Percentiles rank a stretch among this genome's conserved stretches.
Conservation (phyloP, 1,140 invertebrate species). For the Nasonia longicornis region DNA sequence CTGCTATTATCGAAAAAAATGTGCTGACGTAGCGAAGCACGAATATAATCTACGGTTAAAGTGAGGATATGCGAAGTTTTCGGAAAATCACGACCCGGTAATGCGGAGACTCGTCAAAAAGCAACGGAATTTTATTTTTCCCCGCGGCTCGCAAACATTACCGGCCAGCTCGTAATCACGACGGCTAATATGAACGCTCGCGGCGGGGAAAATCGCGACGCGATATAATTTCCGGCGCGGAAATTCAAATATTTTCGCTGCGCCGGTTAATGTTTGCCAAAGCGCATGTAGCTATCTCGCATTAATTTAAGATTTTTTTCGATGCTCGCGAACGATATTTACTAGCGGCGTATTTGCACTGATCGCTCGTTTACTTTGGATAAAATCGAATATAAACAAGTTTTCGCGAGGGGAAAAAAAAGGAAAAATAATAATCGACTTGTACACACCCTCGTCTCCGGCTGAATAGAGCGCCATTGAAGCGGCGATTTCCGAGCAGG, state of each 20-base stretch:
- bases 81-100: too few species aligned
- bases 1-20: too few species aligned
- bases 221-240: slow-evolving; percentile 22
- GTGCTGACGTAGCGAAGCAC: too few species aligned
- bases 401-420: too few species aligned
- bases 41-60: too few species aligned
- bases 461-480: slow-evolving; percentile 27
- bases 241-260: slow-evolving; percentile 56
- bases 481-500: slow-evolving; percentile 39
- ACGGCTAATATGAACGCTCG: neutral
- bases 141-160: neutral
- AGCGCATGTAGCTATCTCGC: neutral
- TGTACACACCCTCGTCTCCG: neutral
- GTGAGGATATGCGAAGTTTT: too few species aligned
- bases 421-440: neutral
- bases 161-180: neutral
- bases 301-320: neutral
- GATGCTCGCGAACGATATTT: neutral
- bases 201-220: neutral
- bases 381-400: neutral
- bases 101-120: neutral
- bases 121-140: neutral
- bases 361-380: neutral
- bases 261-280: neutral
- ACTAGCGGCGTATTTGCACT: neutral